Base-by-base conservation (phyloP, 2,888 invertebrate species). In the Imbricaverruca yamaguchii region DNA sequence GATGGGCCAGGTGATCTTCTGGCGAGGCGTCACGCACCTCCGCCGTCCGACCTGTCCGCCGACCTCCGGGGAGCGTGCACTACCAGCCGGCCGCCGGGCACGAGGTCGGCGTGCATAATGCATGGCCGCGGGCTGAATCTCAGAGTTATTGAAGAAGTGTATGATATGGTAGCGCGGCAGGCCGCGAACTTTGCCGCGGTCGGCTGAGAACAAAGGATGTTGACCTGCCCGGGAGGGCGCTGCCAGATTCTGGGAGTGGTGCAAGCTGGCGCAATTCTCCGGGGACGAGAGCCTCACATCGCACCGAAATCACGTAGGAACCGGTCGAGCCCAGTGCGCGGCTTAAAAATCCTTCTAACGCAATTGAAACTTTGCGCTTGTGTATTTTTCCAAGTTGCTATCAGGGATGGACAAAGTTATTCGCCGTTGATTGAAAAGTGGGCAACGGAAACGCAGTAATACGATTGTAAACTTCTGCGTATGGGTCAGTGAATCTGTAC, bases 321-420 rank as follows among this genome's bases (percentile, higher is more conserved):
- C 39, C 13, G 25, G 15, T 39, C 69, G 25, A 13, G 3, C 18
- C 10, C 69, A 15, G n/a, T 65, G 39, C 6, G 25, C 12, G 25
- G 12, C 25, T 39, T 25, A 39, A 69, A 69, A 69, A 39, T 39
- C 69, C 25, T 39, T 10, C 69, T 69, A 69, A 69, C 39, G 15
- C 69, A 69, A 69, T 69, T 69, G 69, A 69, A 69, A 69, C 69
- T 69, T 69, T 39, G 69, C 15, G 69, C 69, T 39, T 69, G 69
- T 69, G 69, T 69, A 69, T 69, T 69, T 69, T 69, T 69, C 69
- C 69, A 69, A 69, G 69, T 69, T 69, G 69, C 15, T 25, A 69
- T 69, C 69, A 12, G 69, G 69, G 39, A 69, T 39, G 69, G 69
- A 69, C 69, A 69, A 69, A 69, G 69, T 69, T 69, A 69, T 69